Evolutionary conservation across 1,140 invertebrate genomes (phyloP), one percentile per base, ranked within the genome.

Genomic region (Pogonomyrmex californicus): DNA sequence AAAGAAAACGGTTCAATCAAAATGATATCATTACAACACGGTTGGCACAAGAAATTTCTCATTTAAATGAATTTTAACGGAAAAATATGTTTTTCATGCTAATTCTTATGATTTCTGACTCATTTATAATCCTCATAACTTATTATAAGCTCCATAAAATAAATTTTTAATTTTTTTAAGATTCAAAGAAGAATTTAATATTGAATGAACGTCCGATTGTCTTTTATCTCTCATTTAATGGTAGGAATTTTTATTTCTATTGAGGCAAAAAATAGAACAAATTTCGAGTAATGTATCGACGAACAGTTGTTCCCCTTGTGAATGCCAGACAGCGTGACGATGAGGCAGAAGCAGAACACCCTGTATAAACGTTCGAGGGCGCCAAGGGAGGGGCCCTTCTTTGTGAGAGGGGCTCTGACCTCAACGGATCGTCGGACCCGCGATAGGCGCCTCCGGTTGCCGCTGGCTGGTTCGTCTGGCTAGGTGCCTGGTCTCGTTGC

Each of bases 381-480:
- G 85, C 62, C 62, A 89, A 92, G 86, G 89, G 91, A 89, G 91
- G 91, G 88, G 90, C 91, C 91, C 90, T 92, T 90, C 88, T 92
- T 91, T 92, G 88, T 89, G 85, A 91, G 86, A 91, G 88, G 88
- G 91, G 91, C 92, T 92, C 89, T 92, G 92, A 92, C 92, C 90
- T 91, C 89, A 91, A 86, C 81, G 82, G 85, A 87, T 91, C 73
- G 81, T 85, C 86, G 88, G 85, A 82, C 54, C 86, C 79, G 76
- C 86, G 79, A 82, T 86, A 75, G 86, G 76, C 70, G 81, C 81
- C 75, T 86, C 79, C 88, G 88, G 68, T 89, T 85, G 23, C 82
- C 49, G 82, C 62, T 86, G 77, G 86, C 86, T 82, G 85, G 81
- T 73, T 88, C 81, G 85, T 90, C 88, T 90, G 89, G 86, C 88